A percentile compares a stretch with the other conserved stretches of the same genome.
These are phyloP conservation scores for Magallana ariakensis DNA, from an alignment of 1,140 invertebrate genomes.

Conservation along the genomic window DNA sequence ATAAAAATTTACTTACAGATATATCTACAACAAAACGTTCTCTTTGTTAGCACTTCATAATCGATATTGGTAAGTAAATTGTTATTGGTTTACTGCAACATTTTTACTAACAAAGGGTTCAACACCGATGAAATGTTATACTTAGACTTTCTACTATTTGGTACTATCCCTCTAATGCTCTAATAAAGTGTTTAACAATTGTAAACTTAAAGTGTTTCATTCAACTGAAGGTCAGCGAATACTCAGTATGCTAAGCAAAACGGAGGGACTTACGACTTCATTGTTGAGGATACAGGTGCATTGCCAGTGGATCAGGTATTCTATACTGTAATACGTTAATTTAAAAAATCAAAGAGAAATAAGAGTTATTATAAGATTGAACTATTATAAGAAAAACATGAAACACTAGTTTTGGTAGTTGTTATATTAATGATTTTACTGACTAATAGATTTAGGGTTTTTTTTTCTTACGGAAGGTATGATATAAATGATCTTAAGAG, in stretches of 20 bases:
- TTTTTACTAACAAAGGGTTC: too few species aligned
- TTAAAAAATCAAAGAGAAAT: neutral
- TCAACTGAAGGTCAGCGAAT: slow-evolving; percentile 51
- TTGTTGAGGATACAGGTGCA: slow-evolving; percentile 39
- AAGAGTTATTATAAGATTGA: neutral
- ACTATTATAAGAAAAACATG: neutral
- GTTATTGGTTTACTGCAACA: too few species aligned
- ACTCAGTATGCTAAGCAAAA: slow-evolving; percentile 62
- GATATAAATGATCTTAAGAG: too few species aligned
- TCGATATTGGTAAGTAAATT: slow-evolving; percentile 22
- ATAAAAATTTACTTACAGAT: slow-evolving; percentile 6
- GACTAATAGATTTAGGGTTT: too few species aligned
- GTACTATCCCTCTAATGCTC: too few species aligned
- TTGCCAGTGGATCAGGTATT: slow-evolving; percentile 9
- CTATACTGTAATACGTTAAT: neutral
- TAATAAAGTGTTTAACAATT: too few species aligned
- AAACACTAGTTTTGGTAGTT: neutral
- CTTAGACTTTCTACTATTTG: too few species aligned
- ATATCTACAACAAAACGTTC: neutral
- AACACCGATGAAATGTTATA: too few species aligned
- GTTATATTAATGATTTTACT: too few species aligned
- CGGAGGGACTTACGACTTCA: slow-evolving; percentile 60
- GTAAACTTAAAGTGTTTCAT: too few species aligned
- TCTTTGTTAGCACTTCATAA: slow-evolving; percentile 21
- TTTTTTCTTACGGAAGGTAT: too few species aligned